These are phyloP conservation scores for Eriosoma lanigerum DNA, from an alignment of 1,140 invertebrate genomes.

Conservation along the genomic window DNA sequence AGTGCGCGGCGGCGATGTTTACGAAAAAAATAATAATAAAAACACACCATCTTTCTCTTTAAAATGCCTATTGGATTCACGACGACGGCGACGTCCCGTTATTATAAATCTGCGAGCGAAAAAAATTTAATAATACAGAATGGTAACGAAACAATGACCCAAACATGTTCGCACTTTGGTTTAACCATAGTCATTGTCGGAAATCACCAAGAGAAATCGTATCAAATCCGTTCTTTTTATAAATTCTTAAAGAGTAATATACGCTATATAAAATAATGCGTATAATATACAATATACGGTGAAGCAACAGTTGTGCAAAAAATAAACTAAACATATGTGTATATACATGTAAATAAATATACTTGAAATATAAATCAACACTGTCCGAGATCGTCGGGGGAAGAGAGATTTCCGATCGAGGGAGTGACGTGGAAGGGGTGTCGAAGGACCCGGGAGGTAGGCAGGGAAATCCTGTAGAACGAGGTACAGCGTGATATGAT, in stretches of 20 bases:
- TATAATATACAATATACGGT: too few species aligned
- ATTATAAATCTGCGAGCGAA: background rate
- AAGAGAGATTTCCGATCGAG: background rate
- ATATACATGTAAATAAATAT: too few species aligned
- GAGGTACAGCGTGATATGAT: conserved; percentile 2
- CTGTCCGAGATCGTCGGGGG: background rate
- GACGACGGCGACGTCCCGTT: too few species aligned
- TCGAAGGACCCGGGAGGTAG: background rate
- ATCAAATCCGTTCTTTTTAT: conserved; percentile 50
- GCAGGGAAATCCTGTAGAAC: background rate
- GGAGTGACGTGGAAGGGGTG: background rate
- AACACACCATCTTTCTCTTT: conserved; percentile 39
- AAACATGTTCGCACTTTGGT: conserved; percentile 33
- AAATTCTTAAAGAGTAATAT: background rate
- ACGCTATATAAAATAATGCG: too few species aligned
- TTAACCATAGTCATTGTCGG: conserved; percentile 39
- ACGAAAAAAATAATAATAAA: background rate
- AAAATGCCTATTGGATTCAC: conserved; percentile 34
- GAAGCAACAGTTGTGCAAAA: conserved; percentile 2
- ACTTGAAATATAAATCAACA: conserved; percentile 33
- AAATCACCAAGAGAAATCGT: conserved; percentile 47
- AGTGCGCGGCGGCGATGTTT: background rate
- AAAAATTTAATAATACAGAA: conserved; percentile 12
- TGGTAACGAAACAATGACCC: conserved; percentile 43
- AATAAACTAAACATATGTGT: background rate